Evolutionary conservation across 2,113 vertebrate genomes (phyloP), one percentile per base, ranked within the genome.

Genomic region (Equus przewalskii): DNA sequence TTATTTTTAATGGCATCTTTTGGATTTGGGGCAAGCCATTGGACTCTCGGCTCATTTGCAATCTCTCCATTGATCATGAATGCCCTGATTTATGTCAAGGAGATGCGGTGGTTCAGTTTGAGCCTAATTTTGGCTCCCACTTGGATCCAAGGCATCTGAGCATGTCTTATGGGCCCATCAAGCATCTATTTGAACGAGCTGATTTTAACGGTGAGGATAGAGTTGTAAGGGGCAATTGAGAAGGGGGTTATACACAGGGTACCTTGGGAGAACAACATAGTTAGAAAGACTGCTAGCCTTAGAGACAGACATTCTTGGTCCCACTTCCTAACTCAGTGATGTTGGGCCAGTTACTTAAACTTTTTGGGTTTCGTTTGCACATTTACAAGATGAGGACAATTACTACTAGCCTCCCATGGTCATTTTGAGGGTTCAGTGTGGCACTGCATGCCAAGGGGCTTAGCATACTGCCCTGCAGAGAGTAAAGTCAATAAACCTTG

Each of bases 1-100:
- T 84, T 60, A 19, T 92, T 91, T 95, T 92, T 60, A 95, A 93
- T 91, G 62, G 10, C 22, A 70, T 97, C 83, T 85, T 96, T 96
- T 65, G 69, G 26, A 87, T 70, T 91, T 96, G 89, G 89, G 69
- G 58, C 28, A 67, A 97, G 82, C 36, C 83, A 62, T 28, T 70
- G 83, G 82, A 12, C 75, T 89, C 89, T 78, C 41, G 36, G 62
- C 36, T 85, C 72, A 91, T 96, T 91, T 97, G 81, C 64, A 87
- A 83, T 96, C 91, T 93, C 87, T 82, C 36, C 8, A 6, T 60
- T 86, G 82, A 65, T 89, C 73, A 46, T 60, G 44, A 95, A 73
- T 75, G 24, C 46, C 11, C 11, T 89, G 86, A 96, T 96, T 93
- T 93, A 91, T 83, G 85, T 82, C 91, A 73, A 33, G 16, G 41